phyloP scores from a whole-genome alignment of 2,113 vertebrate genomes.

The Pygoscelis antarcticus region DNA sequence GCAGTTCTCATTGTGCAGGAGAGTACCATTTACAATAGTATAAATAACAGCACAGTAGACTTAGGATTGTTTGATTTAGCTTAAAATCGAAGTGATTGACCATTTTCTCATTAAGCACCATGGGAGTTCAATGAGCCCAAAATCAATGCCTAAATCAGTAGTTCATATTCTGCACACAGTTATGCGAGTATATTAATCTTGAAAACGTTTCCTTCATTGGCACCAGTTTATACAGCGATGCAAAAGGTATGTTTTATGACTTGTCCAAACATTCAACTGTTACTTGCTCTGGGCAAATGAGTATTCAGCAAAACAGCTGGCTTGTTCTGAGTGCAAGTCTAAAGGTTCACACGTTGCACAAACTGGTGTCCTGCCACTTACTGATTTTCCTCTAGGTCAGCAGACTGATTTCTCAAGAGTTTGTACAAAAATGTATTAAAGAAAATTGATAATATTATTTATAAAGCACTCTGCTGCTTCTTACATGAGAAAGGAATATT shows the following conservation, averaged over 20 bases:
- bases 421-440: neutral
- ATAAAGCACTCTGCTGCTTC: neutral
- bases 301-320: neutral
- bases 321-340: neutral
- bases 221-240: neutral
- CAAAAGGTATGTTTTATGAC: neutral
- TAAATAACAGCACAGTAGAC: neutral
- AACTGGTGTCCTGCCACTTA: neutral
- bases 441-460: neutral
- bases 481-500: neutral
- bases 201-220: neutral
- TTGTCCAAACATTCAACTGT: neutral
- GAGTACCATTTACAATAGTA: neutral
- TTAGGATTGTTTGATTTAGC: neutral
- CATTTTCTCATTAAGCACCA: neutral
- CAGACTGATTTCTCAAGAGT: neutral
- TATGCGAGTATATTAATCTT: neutral
- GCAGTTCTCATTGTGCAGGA: neutral
- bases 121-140: neutral
- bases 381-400: neutral
- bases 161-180: neutral
- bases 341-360: neutral
- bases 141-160: neutral
- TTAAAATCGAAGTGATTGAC: neutral
- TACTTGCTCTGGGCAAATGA: neutral